These are phyloP conservation scores for Zele albiditarsus DNA, from an alignment of 2,888 invertebrate genomes.

Conservation along the genomic window DNA sequence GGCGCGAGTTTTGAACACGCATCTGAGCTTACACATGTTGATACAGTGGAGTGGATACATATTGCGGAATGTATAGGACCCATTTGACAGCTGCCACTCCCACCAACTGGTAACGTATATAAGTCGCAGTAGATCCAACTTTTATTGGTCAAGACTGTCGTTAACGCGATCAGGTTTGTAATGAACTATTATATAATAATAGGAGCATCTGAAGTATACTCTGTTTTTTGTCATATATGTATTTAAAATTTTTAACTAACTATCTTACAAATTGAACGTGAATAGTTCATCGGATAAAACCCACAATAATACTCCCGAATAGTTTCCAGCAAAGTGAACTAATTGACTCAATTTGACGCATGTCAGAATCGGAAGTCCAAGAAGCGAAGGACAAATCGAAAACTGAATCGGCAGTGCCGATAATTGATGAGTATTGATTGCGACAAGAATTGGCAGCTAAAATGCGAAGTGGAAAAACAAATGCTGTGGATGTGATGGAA, in stretches of 20 bases:
- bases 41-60: too few relatives aligned
- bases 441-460: constrained; percentile 48
- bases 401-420: constrained; percentile 36
- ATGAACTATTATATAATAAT: neutral
- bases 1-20: neutral
- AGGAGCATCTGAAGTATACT: neutral
- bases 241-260: neutral
- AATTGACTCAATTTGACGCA: neutral
- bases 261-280: too few relatives aligned
- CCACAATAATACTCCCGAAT: too few relatives aligned
- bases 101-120: too few relatives aligned
- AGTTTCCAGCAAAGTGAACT: too few relatives aligned
- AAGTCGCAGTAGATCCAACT: too few relatives aligned
- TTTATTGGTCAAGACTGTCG: neutral
- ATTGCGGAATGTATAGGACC: too few relatives aligned
- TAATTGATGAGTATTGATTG: constrained; percentile 54
- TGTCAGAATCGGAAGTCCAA: constrained; percentile 22
- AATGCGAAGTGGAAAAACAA: constrained; percentile 23
- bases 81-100: too few relatives aligned
- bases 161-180: neutral
- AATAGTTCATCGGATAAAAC: too few relatives aligned
- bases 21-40: neutral
- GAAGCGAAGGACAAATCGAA: constrained; percentile 22
- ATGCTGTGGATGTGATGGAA: constrained; percentile 4
- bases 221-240: neutral